Evolutionary conservation across 1,140 invertebrate species (phyloP), one percentile per base, ranked within the genome.

Genomic region (Leptinotarsa defecta): DNA sequence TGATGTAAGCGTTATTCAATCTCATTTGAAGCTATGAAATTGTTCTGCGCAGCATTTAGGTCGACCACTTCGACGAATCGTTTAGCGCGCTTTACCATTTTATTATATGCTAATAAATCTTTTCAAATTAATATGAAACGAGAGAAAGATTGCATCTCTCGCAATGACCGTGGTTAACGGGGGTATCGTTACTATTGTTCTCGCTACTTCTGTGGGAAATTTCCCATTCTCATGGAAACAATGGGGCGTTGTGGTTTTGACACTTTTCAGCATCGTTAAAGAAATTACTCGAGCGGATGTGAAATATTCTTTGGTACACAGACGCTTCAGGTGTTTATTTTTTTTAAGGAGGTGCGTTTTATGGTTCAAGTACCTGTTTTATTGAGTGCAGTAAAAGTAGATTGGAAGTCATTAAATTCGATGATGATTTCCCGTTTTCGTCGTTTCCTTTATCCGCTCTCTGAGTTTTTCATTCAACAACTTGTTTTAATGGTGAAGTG

Each of bases 211-310:
- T 48, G 68, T 70, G 68, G 48, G 68, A 70, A 70, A 49, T 70
- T 70, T 70, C 68, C 48, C 68, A 70, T 70, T 70, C 68, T 70
- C 68, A 70, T 48, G 20, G 48, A 70, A 70, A 70, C 68, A 57
- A 57, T 57, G n/a, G 52, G n/a, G 52, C 52, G 52, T 57, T 57
- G 52, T 57, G 52, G 22, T 68, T 68, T 68, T 68, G 65, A 68
- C 65, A 68, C 65, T 68, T 68, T 27, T 68, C 20, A 68, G 65
- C 65, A 68, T 68, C 43, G 43, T 24, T 43, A 27, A 43, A 17
- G 24, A 43, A 43, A 24, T 43, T 22, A 43, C 24, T 68, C 65
- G 20, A 27, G 22, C 65, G 65, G 65, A 68, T 68, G 65, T 68
- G 65, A 68, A 68, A 68, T 68, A 68, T 68, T 34, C 65, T 68